Base-by-base conservation (phyloP, 1,140 invertebrate species). In the Episyrphus balteatus region DNA sequence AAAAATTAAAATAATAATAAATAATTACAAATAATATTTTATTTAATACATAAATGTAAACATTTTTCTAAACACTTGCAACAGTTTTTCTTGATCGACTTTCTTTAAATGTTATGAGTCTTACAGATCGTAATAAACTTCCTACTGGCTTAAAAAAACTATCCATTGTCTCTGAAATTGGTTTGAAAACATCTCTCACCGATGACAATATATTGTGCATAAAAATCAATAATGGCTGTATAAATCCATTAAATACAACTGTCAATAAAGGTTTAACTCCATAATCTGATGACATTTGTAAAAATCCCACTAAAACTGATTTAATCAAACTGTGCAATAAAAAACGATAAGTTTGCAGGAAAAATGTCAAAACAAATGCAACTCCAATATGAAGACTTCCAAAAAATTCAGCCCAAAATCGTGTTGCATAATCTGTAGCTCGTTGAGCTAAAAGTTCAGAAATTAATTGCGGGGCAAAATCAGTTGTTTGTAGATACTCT, bases 341-440 rank as follows among this genome's bases (percentile, higher is more conserved):
- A 47, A 80, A 82, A 14, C 64, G 53, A 38, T 67, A 67, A 3
- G 75, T 54, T 55, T 82, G 80, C 15, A 82, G 59, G 19, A 81
- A 53, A 50, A 81, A 79, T n/a, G 77, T 69, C 1, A 75, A 77
- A 9, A 78, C 47, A 51, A 81, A 80, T 3, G 77, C 71, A 17
- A 74, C 70, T 30, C 69, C 73, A 36, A 82, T 76, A 51, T 81
- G 76, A 26, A 80, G 55, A 2, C 71, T 69, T 2, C 79, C 79
- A 51, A 81, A 82, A 49, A 81, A 70, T 56, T 81, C 78, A 3
- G 80, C 78, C 79, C 80, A 82, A 51, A 81, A 81, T 47, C 71
- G 69, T 0, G 74, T 80, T 5, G 77, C 74, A 48, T 72, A 72
- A 42, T 69, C 62, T 48, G 76, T 77, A 1, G 75, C 75, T 51